Base-by-base conservation (phyloP, 2,797 vertebrate species). In the Chiroxiphia lanceolata region DNA sequence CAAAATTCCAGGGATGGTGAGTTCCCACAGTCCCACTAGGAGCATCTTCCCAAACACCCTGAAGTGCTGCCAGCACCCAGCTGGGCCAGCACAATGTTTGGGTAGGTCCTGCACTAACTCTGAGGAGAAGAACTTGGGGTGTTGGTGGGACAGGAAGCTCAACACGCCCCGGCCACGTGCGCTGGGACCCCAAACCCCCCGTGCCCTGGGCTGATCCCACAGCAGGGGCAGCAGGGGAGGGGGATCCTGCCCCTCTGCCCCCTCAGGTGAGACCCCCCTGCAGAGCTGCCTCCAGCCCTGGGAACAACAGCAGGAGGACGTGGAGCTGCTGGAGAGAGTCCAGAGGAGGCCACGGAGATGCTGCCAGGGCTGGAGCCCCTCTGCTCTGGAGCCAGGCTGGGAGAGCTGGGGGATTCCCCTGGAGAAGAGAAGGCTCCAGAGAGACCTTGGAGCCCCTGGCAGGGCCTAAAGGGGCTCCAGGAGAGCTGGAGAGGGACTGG, bases 401-500 rank as follows among this genome's bases (percentile, higher is more conserved):
- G 45, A 23, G 21, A 47, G 45, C 45, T 47, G 45, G 45, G 45
- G 11, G 3, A 54, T 4, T 61, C 45, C 5, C 56, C 21, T 45
- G 56, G 67, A 36, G 33, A n/a, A n/a, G 53, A 5, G 53, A 22
- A 36, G 14, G 1, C 8, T 53, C 56, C 79, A 45, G 38, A 11
- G 56, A 33, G 3, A 45, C 0, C 56, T 61, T 6, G 36, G 57
- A 53, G 33, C 21, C 38, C 3, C 33, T 42, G 3, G 2, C 38
- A 71, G 67, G 0, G 33, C 17, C 17, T 53, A 5, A 53, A 36
- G 33, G 31, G 21, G 21, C 25, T 36, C 47, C 20, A 36, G 25
- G 16, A 31, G 38, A 61, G 38, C 26, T 44, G 67, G 14, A 53
- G 33, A 45, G 17, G 11, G 21, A 11, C 38, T 36, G 0, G 1